Conservation (phyloP, 1,140 invertebrate genomes). For the Danaus plexippus region DNA sequence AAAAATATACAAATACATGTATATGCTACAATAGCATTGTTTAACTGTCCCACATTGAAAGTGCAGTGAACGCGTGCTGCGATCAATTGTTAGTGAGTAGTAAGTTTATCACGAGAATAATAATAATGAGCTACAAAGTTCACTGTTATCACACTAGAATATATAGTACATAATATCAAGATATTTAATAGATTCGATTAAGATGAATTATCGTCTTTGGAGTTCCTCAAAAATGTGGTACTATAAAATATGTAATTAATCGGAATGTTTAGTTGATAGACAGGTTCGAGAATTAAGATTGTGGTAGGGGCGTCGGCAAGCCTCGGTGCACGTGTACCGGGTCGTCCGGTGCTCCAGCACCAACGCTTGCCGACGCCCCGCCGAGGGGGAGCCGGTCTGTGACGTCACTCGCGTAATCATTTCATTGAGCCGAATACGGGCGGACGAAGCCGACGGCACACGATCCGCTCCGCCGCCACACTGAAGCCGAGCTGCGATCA, state of each 20-base stretch:
- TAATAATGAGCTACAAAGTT: too few species aligned
- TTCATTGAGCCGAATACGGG: conserved; percentile 47
- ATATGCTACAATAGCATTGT: background rate
- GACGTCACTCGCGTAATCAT: conserved; percentile 41
- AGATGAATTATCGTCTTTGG: too few species aligned
- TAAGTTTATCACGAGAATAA: too few species aligned
- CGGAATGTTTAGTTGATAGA: conserved; percentile 1
- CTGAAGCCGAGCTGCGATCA: conserved; percentile 45
- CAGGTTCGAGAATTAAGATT: conserved; percentile 4
- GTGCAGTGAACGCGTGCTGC: conserved; percentile 4
- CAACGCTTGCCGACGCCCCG: too few species aligned
- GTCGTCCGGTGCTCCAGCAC: conserved; percentile 2
- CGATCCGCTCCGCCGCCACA: conserved; percentile 35
- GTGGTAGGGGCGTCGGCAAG: conserved; percentile 13
- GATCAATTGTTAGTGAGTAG: too few species aligned
- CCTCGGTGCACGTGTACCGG: conserved; percentile 26
- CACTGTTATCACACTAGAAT: too few species aligned
- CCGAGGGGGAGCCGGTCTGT: conserved; percentile 22
- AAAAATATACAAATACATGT: too few species aligned
- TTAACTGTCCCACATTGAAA: conserved; percentile 9
- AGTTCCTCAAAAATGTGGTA: too few species aligned
- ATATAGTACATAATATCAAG: too few species aligned
- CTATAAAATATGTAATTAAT: background rate
- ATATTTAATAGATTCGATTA: too few species aligned
- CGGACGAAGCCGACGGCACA: conserved; percentile 36